Base-by-base conservation (phyloP, 2,888 invertebrate genomes). In the Antheraea assamensis region DNA sequence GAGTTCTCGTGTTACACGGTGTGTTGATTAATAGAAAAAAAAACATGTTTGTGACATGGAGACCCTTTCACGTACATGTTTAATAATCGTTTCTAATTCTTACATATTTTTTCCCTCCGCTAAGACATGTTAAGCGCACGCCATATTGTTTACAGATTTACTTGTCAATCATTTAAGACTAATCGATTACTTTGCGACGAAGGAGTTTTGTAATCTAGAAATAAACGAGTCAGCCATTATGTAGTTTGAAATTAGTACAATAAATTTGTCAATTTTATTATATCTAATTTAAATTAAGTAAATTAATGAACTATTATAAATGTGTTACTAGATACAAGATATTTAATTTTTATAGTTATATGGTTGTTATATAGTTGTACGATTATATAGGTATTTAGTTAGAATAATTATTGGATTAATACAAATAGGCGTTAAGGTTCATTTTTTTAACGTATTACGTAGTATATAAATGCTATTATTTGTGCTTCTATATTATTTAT, bases 1-100 rank as follows among this genome's bases (percentile, higher is more conserved):
- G 82, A 82, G 81, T 83, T 89, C 87, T 92, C 90, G 80, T 77
- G 82, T 92, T 91, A 85, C 87, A 81, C 30, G 61, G 15, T 64
- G 77, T 78, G 79, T 81, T 82, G 82, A 78, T 71, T 71, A 73
- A 13, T 64, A 30, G 30, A 64, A 42, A 35, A 55, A 71, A 75
- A 72, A 79, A 77, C 79, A 79, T 78, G 75, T 74, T 73, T 78
- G 75, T 81, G 80, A 81, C 81, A 81, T 77, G 78, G 76, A n/a
- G n/a, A 74, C 74, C 74, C 77, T 79, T 71, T 71, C 21, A 70
- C 70, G 70, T 81, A 75, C 75, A 74, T 72, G 75, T 76, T 70
- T 76, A 70, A 73, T 74, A 75, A 75, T 76, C 21, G 30, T 75
- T 79, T 75, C 71, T 74, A 73, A 30, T 24, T 70, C 71, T 77